Conservation (phyloP, 2,113 vertebrate genomes). For the Anhinga rufa region DNA sequence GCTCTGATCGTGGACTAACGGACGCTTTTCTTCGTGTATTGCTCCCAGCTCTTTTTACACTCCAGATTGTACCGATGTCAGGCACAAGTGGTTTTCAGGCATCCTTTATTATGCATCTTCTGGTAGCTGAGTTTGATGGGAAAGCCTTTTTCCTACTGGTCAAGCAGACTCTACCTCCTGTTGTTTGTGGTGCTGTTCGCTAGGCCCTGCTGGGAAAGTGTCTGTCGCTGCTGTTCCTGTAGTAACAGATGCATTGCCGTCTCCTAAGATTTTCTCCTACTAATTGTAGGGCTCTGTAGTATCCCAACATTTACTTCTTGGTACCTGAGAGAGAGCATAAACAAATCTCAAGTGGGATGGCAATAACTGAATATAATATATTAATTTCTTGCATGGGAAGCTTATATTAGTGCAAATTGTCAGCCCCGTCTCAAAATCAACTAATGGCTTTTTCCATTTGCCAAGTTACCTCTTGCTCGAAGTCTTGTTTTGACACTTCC, state of each 20-base stretch:
- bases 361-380: neutral
- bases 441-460: neutral
- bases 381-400: neutral
- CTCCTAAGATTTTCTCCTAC: neutral
- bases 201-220: neutral
- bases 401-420: neutral
- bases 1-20: neutral
- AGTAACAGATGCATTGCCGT: neutral
- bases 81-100: neutral
- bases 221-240: neutral
- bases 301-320: neutral
- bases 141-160: neutral
- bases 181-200: neutral
- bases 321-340: neutral
- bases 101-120: neutral
- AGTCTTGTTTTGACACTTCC: neutral
- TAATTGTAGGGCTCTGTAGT: neutral
- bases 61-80: neutral
- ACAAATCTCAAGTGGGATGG: neutral
- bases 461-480: neutral
- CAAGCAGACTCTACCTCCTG: neutral
- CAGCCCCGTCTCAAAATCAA: neutral
- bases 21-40: neutral
- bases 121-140: neutral
- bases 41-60: neutral